Conservation (phyloP, 2,888 invertebrate genomes). For the Polyploca ridens region DNA sequence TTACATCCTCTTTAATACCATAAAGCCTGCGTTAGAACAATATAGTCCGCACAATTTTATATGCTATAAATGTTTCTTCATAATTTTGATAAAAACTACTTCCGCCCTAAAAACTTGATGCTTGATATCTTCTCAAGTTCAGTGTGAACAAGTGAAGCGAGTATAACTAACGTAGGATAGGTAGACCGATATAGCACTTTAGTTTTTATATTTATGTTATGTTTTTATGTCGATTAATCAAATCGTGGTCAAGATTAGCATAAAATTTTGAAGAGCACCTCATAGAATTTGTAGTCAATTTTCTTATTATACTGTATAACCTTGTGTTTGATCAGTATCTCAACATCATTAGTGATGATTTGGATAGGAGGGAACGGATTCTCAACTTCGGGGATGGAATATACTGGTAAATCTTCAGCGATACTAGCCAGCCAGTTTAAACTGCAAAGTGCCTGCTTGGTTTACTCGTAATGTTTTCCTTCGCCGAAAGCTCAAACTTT, state of each 20-base stretch:
- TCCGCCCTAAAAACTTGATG: slow-evolving; percentile 55
- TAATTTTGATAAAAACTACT: slow-evolving; percentile 46
- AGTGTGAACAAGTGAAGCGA: slow-evolving; percentile 33
- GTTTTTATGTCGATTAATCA: slow-evolving; percentile 33
- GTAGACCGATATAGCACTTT: slow-evolving; percentile 29
- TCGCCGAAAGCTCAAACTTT: too few relatives aligned
- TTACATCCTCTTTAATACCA: slow-evolving; percentile 1
- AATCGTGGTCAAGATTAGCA: slow-evolving; percentile 34
- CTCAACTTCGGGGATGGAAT: too few relatives aligned
- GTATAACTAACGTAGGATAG: slow-evolving; percentile 25
- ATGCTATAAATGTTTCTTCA: slow-evolving; percentile 43
- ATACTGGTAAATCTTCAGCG: too few relatives aligned
- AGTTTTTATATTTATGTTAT: slow-evolving; percentile 26
- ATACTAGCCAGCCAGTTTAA: too few relatives aligned
- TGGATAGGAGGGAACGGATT: too few relatives aligned
- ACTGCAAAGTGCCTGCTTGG: too few relatives aligned
- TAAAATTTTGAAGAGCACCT: neutral
- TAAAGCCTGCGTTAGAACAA: slow-evolving; percentile 24
- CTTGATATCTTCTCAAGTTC: slow-evolving; percentile 56
- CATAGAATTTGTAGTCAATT: too few relatives aligned
- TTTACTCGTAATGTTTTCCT: too few relatives aligned
- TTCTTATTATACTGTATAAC: too few relatives aligned
- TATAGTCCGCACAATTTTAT: slow-evolving; percentile 25
- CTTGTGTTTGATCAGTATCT: too few relatives aligned
- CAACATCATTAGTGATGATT: too few relatives aligned